Percentiles rank a stretch among this genome's conserved stretches.
Conservation (phyloP, 2,797 vertebrate genomes). For the Sebastes diaconus region DNA sequence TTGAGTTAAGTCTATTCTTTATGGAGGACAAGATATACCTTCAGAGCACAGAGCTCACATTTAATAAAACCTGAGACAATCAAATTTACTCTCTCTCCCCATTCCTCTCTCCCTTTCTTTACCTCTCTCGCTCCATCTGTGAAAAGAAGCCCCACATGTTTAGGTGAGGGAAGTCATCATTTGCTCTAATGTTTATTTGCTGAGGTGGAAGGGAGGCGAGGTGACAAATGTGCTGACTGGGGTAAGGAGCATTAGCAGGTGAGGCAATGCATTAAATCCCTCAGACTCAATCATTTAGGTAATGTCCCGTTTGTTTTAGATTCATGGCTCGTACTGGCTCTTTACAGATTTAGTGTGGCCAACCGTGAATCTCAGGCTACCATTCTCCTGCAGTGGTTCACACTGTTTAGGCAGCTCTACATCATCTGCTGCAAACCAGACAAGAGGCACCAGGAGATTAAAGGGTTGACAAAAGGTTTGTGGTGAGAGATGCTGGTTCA, state of each 20-base stretch:
- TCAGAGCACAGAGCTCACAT: conserved; percentile 8
- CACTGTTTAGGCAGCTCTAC: conserved; percentile 40
- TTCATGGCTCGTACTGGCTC: conserved; percentile 83
- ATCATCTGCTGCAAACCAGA: conserved; percentile 24
- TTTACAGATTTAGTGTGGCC: conserved; percentile 81
- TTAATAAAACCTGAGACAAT: conserved; percentile 26
- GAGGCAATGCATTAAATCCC: conserved; percentile 85
- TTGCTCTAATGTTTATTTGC: conserved; percentile 85
- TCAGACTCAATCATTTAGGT: conserved; percentile 89
- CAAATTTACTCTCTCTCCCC: neutral
- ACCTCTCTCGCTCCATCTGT: neutral
- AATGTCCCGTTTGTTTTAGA: conserved; percentile 90
- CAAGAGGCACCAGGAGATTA: neutral
- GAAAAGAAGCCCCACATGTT: conserved; percentile 78
- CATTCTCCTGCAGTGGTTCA: conserved; percentile 83
- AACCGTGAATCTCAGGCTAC: conserved; percentile 84
- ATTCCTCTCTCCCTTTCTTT: neutral
- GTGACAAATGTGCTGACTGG: conserved; percentile 88
- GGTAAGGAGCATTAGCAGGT: conserved; percentile 86
- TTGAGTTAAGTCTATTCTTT: conserved; percentile 8
- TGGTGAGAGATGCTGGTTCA: neutral
- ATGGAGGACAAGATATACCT: conserved; percentile 18
- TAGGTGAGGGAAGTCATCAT: conserved; percentile 82
- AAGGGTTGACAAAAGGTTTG: neutral
- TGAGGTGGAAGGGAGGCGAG: conserved; percentile 85